Evolutionary conservation across 2,888 invertebrate species (phyloP), one percentile per base, ranked within the genome.

Genomic region (Campopleginae sp.): DNA sequence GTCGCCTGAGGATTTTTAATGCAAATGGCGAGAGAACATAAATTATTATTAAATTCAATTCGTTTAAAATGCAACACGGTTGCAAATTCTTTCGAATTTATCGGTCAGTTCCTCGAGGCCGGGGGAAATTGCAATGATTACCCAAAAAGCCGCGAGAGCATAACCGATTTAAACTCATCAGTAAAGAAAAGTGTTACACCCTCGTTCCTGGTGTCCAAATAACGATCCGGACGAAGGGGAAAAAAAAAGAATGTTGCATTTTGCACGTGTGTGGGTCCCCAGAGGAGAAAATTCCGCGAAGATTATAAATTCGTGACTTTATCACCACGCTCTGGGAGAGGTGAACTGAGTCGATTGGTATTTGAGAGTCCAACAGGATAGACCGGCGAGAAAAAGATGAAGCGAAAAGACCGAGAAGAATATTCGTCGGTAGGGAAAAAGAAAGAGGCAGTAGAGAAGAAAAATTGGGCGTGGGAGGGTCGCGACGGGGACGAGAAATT

Each of bases 401-500:
- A 81, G 42, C 46, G 44, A 70, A 80, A 72, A 76, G 78, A 71
- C 8, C 51, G 54, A 58, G 77, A 83, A 65, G 51, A 33, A 51
- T 58, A 58, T 72, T 46, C 31, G 38, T 66, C 42, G 65, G 68
- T 42, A 85, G 81, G 75, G 83, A 71, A 77, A 61, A 42, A 77
- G 80, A 80, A 75, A 75, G 80, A 81, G n/a, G n/a, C 54, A 84
- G 87, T 75, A 83, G 71, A 58, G 6, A 27, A 27, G 54, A 58
- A 71, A 27, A 27, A 58, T 46, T 75, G 79, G 87, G 82, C 82
- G 87, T 87, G 84, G 88, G 87, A 88, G 88, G 87, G 86, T 78
- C 79, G 85, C 85, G 85, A 75, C 63, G 86, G 79, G 85, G 79
- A 85, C 78, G 58, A 81, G 85, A 86, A 88, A 91, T 91, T 90